phyloP scores from a whole-genome alignment of 1,140 invertebrate genomes.

The Goniozus legneri region DNA sequence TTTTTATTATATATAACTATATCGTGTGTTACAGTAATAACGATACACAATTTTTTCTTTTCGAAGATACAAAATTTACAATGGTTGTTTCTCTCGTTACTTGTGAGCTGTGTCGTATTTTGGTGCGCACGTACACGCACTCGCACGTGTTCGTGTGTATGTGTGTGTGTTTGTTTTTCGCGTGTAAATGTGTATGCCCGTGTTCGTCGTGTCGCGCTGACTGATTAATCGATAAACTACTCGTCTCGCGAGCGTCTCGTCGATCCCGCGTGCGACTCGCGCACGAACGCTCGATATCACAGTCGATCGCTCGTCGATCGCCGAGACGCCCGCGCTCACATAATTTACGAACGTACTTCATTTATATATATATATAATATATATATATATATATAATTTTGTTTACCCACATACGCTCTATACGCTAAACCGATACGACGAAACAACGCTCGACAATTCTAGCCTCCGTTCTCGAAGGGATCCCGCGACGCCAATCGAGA shows the following conservation, averaged over 20 bases:
- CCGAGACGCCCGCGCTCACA: constrained; percentile 10
- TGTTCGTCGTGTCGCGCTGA: constrained; percentile 12
- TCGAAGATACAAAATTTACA: constrained; percentile 53
- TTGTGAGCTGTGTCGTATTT: constrained; percentile 9
- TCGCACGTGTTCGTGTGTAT: constrained; percentile 11
- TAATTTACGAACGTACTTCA: constrained; percentile 21
- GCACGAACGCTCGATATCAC: constrained; percentile 1
- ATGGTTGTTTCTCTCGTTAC: neutral
- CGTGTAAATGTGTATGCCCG: neutral
- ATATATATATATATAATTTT: constrained; percentile 17
- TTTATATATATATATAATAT: constrained; percentile 17
- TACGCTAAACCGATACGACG: constrained; percentile 32
- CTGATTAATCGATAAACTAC: constrained; percentile 21
- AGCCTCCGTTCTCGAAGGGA: too few species aligned
- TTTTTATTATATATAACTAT: constrained; percentile 19
- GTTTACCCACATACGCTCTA: constrained; percentile 13
- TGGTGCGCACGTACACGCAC: constrained; percentile 3
- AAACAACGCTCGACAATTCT: constrained; percentile 21
- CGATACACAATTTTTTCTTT: constrained; percentile 43
- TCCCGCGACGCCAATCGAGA: too few species aligned
- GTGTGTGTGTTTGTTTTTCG: constrained; percentile 12
- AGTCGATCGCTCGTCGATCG: constrained; percentile 15
- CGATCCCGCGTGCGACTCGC: too few species aligned
- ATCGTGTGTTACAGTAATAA: constrained; percentile 37
- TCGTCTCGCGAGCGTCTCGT: constrained; percentile 13